Conservation (phyloP, 1,140 invertebrate species). For the Anastrepha ludens region DNA sequence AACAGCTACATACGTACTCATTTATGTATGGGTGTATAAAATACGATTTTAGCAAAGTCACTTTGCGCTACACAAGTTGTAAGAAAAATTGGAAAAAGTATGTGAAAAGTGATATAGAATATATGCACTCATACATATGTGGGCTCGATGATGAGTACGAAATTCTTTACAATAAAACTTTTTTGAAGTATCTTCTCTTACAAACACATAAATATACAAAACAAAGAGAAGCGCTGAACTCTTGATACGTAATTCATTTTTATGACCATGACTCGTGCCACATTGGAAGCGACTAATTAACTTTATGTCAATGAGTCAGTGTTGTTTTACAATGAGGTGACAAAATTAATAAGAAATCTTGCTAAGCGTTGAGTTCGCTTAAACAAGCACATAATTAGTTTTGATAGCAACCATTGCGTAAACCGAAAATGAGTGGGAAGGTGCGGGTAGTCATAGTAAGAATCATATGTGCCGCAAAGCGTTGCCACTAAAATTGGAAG, state of each 20-base stretch:
- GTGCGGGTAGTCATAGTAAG: no score
- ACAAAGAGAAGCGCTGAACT: background rate
- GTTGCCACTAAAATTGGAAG: no score
- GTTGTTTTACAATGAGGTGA: background rate
- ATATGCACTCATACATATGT: background rate
- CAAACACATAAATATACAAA: background rate
- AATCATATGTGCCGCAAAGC: no score
- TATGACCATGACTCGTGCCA: background rate
- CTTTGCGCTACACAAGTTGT: background rate
- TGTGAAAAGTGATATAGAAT: background rate
- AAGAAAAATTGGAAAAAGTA: conserved; percentile 14
- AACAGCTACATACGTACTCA: background rate
- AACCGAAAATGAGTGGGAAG: no score
- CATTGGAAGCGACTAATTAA: conserved; percentile 34
- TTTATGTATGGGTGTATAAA: background rate
- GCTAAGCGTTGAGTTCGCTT: no score
- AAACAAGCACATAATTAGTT: no score
- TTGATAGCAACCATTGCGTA: no score
- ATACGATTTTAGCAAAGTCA: conserved; percentile 1
- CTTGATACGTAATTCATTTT: conserved; percentile 22
- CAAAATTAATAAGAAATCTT: no score
- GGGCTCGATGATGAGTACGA: background rate
- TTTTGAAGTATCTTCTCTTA: background rate
- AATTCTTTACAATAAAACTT: background rate
- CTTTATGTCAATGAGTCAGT: background rate